Conservation (phyloP, 2,888 invertebrate genomes). For the Macropis europaea region DNA sequence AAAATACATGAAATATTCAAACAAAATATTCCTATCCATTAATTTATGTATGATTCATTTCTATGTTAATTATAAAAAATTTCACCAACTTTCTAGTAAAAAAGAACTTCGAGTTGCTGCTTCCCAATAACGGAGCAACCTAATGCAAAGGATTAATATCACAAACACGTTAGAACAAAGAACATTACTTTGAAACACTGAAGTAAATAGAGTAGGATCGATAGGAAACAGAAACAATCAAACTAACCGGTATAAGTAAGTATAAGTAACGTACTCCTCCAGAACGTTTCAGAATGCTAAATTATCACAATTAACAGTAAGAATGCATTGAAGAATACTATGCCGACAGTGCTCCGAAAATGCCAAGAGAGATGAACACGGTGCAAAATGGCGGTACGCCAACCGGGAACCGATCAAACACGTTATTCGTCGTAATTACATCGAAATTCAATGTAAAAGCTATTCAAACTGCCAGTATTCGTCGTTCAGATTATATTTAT, state of each 20-base stretch:
- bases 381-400: constrained; percentile 67
- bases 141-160: too few species aligned
- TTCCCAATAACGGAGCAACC: too few species aligned
- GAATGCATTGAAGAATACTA: background rate
- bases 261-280: too few species aligned
- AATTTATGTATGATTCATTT: too few species aligned
- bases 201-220: too few species aligned
- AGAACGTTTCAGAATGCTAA: background rate
- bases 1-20: too few species aligned
- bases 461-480: background rate
- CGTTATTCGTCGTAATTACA: constrained; percentile 12
- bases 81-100: too few species aligned
- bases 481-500: background rate
- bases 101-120: too few species aligned
- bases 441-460: background rate
- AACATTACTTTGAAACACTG: too few species aligned
- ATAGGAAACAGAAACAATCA: too few species aligned
- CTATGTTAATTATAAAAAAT: background rate
- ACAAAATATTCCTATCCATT: background rate
- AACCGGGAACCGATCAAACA: constrained; percentile 49
- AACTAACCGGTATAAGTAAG: too few species aligned
- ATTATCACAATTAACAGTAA: background rate
- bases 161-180: too few species aligned
- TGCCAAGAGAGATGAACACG: constrained; percentile 31
- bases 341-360: background rate